Conservation (phyloP, 2,113 vertebrate species). For the Ameiurus melas region DNA sequence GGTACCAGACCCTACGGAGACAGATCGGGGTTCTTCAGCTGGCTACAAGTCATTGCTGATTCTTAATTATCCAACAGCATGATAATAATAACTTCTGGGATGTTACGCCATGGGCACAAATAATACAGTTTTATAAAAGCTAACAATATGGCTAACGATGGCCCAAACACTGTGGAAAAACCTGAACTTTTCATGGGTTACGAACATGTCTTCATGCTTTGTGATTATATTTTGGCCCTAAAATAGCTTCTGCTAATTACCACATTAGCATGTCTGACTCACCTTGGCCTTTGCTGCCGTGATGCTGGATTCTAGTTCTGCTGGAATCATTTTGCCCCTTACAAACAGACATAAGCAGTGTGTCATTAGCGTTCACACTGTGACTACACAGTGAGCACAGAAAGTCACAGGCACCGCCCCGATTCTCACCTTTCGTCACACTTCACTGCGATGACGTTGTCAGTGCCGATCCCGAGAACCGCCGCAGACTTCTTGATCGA, state of each 20-base stretch:
- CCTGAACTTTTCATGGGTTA: background rate
- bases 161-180: background rate
- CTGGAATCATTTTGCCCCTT: constrained; percentile 73
- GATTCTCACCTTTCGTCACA: constrained; percentile 72
- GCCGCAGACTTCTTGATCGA: constrained; percentile 70
- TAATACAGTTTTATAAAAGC: background rate
- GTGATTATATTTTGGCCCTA: background rate
- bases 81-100: background rate
- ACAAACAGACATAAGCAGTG: constrained; percentile 7
- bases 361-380: background rate
- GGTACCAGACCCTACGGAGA: constrained; percentile 64
- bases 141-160: background rate
- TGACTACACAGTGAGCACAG: background rate
- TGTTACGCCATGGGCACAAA: background rate
- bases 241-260: background rate
- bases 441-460: constrained; percentile 70
- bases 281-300: constrained; percentile 63
- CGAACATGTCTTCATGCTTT: background rate
- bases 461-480: constrained; percentile 66
- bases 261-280: constrained; percentile 29
- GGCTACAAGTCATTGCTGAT: too few species aligned
- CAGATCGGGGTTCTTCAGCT: background rate
- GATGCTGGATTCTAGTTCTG: constrained; percentile 70
- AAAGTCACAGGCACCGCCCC: background rate
- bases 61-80: background rate